These are phyloP conservation scores for Scarus forsteni DNA, from an alignment of 2,797 vertebrate genomes.

Conservation along the genomic window DNA sequence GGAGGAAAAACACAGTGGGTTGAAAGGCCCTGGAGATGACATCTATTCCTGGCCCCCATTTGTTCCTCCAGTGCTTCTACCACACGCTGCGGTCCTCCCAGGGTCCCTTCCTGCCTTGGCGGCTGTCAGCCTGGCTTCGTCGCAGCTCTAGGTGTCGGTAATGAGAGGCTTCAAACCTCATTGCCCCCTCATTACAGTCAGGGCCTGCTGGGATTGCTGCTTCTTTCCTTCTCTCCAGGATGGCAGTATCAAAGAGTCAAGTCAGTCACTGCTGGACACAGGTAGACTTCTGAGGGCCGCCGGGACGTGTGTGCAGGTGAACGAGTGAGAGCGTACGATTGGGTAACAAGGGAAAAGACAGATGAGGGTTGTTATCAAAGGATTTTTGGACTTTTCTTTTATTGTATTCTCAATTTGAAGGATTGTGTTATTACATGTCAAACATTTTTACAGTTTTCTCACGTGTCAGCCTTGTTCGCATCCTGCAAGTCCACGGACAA, in stretches of 20 bases:
- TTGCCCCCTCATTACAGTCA: slow-evolving; percentile 74
- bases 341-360: background rate
- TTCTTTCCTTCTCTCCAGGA: slow-evolving; percentile 56
- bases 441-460: too few species aligned
- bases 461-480: too few species aligned
- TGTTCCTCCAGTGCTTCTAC: slow-evolving; percentile 50
- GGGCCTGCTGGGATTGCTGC: slow-evolving; percentile 61
- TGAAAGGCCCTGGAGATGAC: slow-evolving; percentile 38
- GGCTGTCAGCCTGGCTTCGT: slow-evolving; percentile 50
- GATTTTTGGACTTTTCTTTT: too few species aligned
- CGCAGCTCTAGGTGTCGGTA: slow-evolving; percentile 60
- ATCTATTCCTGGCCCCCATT: slow-evolving; percentile 64
- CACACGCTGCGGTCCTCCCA: slow-evolving; percentile 39
- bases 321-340: background rate
- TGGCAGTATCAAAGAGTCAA: slow-evolving; percentile 63
- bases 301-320: background rate
- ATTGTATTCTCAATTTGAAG: too few species aligned
- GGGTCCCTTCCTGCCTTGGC: slow-evolving; percentile 41
- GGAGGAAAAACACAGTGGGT: slow-evolving; percentile 26
- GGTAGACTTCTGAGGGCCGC: slow-evolving; percentile 37
- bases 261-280: slow-evolving; percentile 44
- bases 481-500: too few species aligned
- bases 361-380: background rate
- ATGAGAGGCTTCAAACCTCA: slow-evolving; percentile 73
- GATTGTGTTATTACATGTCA: too few species aligned